Evolutionary conservation across 2,797 vertebrate species (phyloP), one percentile per base, ranked within the genome.

Genomic region (Danio jaintianensis): DNA sequence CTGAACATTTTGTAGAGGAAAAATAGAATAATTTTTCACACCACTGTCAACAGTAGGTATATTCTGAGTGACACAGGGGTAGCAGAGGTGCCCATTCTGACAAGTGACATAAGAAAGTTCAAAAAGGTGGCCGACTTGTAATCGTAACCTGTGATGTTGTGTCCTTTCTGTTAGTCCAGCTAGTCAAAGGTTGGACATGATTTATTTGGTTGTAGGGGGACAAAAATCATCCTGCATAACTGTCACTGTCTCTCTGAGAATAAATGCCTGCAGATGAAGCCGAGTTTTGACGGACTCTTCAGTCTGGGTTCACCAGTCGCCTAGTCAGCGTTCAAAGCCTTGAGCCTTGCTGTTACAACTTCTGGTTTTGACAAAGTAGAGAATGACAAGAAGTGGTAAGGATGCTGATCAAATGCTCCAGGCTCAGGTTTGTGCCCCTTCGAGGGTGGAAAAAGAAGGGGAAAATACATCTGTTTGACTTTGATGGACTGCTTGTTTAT

Each of bases 131-230:
- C 68, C 63, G 76, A 55, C 52, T 75, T 78, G 63, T 56, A 67
- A 84, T 82, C 48, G 64, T 83, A 86, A 89, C 77, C 85, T 42
- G 36, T 18, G 83, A 70, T 68, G 43, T 55, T 11, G 20, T 16
- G 78, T 81, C 86, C 86, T 89, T 86, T 86, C 76, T 90, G 83
- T 80, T 77, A 81, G 43, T 69, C 88, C 78, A 63, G 20, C 63
- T 56, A 85, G 85, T 82, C 75, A 81, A 66, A 77, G 56, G 81
- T 78, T 75, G 71, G 22, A 79, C 69, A 67, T 82, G 76, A 85
- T 84, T 84, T 87, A 84, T 85, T 86, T 83, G 75, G 72, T 81
- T 81, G 66, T 76, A 18, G 55, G 64, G 22, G 48, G 20, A 77
- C 43, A 77, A 48, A 74, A 62, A 79, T 82, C 80, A 82, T 47